Evolutionary conservation across 2,888 invertebrate genomes (phyloP), one percentile per base, ranked within the genome.

Genomic region (Caenorhabditis drosophilae): DNA sequence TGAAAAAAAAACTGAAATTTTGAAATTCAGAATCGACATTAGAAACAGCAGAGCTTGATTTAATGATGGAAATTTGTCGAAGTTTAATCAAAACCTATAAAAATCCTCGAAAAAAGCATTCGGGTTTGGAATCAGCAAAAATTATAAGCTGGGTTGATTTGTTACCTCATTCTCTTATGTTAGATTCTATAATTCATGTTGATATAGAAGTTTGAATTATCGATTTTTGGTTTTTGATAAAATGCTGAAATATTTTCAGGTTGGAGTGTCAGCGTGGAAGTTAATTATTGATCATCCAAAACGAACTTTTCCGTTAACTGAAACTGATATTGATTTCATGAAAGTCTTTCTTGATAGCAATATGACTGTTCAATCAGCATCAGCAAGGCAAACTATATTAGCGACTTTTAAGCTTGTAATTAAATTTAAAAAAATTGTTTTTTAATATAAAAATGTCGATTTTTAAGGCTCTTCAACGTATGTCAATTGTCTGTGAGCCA

Each of bases 281-380:
- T 52, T 76, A 4, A 41, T 76, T 9, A 58, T 66, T 4, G 67
- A 70, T 15, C 72, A 74, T 47, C 73, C 73, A 7, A 52, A 66
- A 27, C 54, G 49, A 25, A 69, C 71, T 2, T 26, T 48, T 4
- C 49, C 52, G 1, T 66, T 68, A 46, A 51, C 57, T 9, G 49
- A 49, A 12, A 42, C 11, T 15, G 75, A 73, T 36, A 44, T 67
- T 2, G 54, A 52, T 9, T 52, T 64, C 26, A 64, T 70, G 51
- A 63, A 56, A 26, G 27, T 56, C 0, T 76, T 67, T 44, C 23
- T 76, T 2, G 60, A 61, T 23, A 56, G 67, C 3, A 72, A 66
- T 18, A 67, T 70, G 63, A 42, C 66, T 9, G 46, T 70, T 47
- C 75, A 75, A 42, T n/a, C 38, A 2, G 64, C 75, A 18, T 54